Evolutionary conservation across 2,797 vertebrate genomes (phyloP).

Genomic region (Acanthiza pusilla): DNA sequence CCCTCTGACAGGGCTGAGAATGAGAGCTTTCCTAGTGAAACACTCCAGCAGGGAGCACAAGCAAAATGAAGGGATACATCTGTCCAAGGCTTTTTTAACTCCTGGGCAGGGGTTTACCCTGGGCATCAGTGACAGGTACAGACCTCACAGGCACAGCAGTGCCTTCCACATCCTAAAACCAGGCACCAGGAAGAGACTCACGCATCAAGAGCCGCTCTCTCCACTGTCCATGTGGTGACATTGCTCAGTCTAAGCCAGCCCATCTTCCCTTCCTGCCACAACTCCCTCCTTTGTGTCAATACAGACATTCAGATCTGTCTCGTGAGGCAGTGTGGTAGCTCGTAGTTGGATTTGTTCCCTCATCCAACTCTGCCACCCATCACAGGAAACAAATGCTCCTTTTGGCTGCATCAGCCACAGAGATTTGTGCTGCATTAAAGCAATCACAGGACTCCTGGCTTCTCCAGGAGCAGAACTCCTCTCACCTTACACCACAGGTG

Average conservation of each 20-base stretch:
- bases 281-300: background rate
- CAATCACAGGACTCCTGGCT: background rate
- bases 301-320: accelerated
- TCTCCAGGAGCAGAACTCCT: background rate
- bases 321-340: accelerated
- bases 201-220: background rate
- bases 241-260: background rate
- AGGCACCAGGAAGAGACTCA: background rate
- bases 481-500: background rate
- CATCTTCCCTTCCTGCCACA: background rate
- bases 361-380: background rate
- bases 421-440: background rate
- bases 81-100: accelerated
- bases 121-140: accelerated
- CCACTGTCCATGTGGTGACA: background rate
- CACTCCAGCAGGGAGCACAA: background rate
- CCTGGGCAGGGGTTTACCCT: background rate
- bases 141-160: background rate
- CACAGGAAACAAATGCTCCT: background rate
- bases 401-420: background rate
- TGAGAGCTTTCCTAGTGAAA: background rate
- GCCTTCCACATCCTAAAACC: background rate
- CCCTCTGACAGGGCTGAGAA: background rate
- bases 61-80: background rate
- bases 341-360: background rate